Evolutionary conservation across 2,113 vertebrate genomes (phyloP), one percentile per base, ranked within the genome.

Genomic region (Mus pahari): DNA sequence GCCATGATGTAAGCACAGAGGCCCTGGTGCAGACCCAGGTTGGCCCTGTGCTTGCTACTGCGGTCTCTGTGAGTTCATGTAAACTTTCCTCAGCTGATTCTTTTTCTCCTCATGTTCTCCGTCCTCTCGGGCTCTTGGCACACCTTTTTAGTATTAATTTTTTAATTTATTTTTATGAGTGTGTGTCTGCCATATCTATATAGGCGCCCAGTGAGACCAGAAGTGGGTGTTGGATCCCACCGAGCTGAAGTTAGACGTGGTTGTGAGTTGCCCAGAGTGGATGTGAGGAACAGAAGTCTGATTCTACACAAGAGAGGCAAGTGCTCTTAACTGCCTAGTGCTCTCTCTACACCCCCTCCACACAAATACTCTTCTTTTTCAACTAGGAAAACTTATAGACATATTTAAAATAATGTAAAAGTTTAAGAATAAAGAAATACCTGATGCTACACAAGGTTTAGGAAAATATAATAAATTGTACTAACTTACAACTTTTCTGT

Each of bases 331-430:
- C 39, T 36, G 28, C 62, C 13, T 19, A 7, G 62, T 13, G 45
- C 17, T 68, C 62, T 36, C 66, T 31, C 31, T 16, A 14, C 66
- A 68, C 66, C 24, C 1, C 39, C 9, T 14, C 8, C 26, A 11
- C 16, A 7, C 17, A 50, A 66, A 36, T 8, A n/a, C 4, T 53
- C 33, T 71, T 48, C 66, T 53, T 24, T 70, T 33, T 70, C 45
- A 50, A 60, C 58, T 58, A 95, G 75, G 92, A 5, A 93, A 92
- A 90, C 73, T 74, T 58, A 3, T 42, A 48, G 26, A 87, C 36
- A 48, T 42, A 88, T 48, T 92, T 87, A 84, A 92, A 90, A 93
- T 89, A 88, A 94, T 12, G 22, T 22, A 81, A 62, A 84, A 24
- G 64, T 26, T n/a, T 92, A 70, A 31, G 55, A 84, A 83, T 89